phyloP scores from a whole-genome alignment of 2,797 vertebrate genomes.

The Acrocephalus scirpaceus region DNA sequence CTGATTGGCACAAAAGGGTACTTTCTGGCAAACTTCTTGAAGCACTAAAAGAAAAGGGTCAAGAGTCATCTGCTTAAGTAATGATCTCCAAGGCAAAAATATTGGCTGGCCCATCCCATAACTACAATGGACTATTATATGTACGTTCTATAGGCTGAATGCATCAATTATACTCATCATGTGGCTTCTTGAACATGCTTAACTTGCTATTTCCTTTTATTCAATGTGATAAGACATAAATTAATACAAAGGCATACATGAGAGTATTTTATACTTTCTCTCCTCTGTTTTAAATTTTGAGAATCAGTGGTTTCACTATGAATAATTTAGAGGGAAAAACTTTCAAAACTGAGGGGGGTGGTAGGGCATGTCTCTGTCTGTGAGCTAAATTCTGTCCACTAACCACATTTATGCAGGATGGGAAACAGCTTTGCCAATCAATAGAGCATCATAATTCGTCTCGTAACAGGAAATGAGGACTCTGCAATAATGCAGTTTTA shows the following conservation, averaged over 20 bases:
- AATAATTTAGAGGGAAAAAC: conserved; percentile 53
- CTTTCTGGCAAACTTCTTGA: conserved; percentile 72
- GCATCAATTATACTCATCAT: conserved; percentile 54
- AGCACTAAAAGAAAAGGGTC: conserved; percentile 67
- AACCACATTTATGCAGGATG: conserved; percentile 26
- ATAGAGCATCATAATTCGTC: conserved; percentile 48
- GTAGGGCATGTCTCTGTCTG: not conserved
- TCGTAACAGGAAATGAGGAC: conserved; percentile 60
- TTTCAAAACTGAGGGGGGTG: not conserved
- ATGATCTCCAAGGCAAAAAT: conserved; percentile 66
- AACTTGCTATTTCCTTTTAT: conserved; percentile 53
- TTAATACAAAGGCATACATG: conserved; percentile 41
- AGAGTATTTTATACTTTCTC: conserved; percentile 27
- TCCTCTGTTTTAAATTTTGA: conserved; percentile 40
- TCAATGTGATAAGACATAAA: conserved; percentile 34
- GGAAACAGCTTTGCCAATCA: conserved; percentile 61
- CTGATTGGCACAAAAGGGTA: conserved; percentile 56
- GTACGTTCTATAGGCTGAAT: conserved; percentile 56
- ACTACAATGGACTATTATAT: conserved; percentile 62
- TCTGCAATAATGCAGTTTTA: conserved; percentile 52
- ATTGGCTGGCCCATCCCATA: conserved; percentile 23
- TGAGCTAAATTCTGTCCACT: conserved; percentile 2
- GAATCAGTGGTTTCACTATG: conserved; percentile 15
- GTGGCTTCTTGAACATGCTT: conserved; percentile 41
- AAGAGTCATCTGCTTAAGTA: conserved; percentile 71